Evolutionary conservation across 2,113 vertebrate species (phyloP).

Genomic region (Calidris pugnax): DNA sequence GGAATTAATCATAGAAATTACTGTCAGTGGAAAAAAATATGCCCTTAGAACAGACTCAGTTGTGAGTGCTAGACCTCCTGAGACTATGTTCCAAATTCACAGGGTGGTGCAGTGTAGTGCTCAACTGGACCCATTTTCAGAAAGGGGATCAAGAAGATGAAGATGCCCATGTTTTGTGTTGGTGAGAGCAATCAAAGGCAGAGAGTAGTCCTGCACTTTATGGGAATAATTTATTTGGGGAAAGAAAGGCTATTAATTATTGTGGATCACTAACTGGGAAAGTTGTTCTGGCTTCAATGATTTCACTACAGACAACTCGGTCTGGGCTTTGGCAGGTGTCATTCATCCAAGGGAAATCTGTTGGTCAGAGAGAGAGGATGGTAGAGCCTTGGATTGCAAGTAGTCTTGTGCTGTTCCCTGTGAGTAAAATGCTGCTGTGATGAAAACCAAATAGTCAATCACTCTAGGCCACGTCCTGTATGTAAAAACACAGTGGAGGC

Average conservation of each 20-base stretch:
- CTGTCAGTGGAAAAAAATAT: not conserved
- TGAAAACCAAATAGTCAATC: not conserved
- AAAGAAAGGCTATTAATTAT: not conserved
- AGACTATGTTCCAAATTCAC: not conserved
- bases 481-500: not conserved
- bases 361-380: not conserved
- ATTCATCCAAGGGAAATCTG: not conserved
- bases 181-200: not conserved
- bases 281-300: not conserved
- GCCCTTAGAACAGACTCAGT: not conserved
- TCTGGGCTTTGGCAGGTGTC: not conserved
- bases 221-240: not conserved
- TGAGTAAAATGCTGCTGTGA: not conserved
- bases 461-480: not conserved
- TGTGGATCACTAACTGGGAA: not conserved
- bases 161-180: not conserved
- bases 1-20: not conserved
- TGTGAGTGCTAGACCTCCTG: not conserved
- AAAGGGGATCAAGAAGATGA: not conserved
- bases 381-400: not conserved
- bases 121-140: not conserved
- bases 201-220: not conserved
- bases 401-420: rapidly evolving
- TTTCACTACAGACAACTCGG: not conserved
- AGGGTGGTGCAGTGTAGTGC: not conserved